Evolutionary conservation across 1,140 invertebrate genomes (phyloP), one percentile per base, ranked within the genome.

Genomic region (Zeugodacus cucurbitae): DNA sequence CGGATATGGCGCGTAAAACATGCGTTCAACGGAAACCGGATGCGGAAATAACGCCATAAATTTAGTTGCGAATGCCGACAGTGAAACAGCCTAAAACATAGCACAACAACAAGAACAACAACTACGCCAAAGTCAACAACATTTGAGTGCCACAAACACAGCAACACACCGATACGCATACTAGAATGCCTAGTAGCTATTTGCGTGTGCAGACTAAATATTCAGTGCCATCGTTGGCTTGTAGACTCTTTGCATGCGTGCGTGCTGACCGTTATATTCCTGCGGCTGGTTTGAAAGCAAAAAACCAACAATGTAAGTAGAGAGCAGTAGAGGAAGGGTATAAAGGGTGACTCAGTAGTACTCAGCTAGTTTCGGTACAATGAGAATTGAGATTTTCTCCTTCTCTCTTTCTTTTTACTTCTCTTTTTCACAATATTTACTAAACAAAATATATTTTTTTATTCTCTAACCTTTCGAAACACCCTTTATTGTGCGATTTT

Each of bases 1-100:
- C 74, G 74, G 74, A 82, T 82, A 82, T 82, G 74, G 74, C 22
- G 74, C 74, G 74, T 82, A 82, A 82, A 82, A 82, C 74, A 82
- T 82, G 74, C 74, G 41, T 82, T 48, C 22, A 82, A 82, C 74
- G 74, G 74, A 82, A 82, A 48, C 41, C 44, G 74, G 74, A 82
- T 82, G 74, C 74, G 74, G 74, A 82, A 82, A 82, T 82, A 82
- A 82, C 74, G 74, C 74, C 74, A 82, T 82, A 82, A 82, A 82
- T 82, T 48, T 82, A 29, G 74, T 29, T 82, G 41, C 41, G 29
- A 82, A 82, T 48, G 74, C 11, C 74, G 74, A 48, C 74, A 82
- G 26, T 41, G n/a, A 5, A 74, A 74, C 32, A 74, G n/a, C 20
- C 41, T 26, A 44, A 82, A 82, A 82, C 41, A 82, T 29, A 67